Evolutionary conservation across 23 tunicate genomes (phyloP), one percentile per base, ranked within the genome.

Genomic region (Styela plicata): DNA sequence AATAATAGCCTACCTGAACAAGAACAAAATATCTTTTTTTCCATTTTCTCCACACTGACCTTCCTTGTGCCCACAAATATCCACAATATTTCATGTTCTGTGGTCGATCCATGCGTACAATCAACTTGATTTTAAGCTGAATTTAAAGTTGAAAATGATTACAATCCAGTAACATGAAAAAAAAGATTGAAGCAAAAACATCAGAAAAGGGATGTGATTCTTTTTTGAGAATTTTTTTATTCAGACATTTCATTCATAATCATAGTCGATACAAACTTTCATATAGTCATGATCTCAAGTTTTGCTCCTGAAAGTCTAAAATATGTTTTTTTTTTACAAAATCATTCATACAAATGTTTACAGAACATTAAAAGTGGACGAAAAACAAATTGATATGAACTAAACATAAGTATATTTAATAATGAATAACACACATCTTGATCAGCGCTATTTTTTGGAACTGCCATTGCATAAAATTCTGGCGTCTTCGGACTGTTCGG

Each of bases 31-130:
- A 96, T 78, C 99, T 65, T 57, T 82, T 87, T 78, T 91, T 96
- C 99, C 99, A 96, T 85, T 91, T 96, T 74, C 85, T 96, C 99
- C 99, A 96, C 79, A 92, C 99, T 31, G 85, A 32, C 2, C 91
- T 70, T 1, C 99, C 99, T 68, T 91, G 97, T 25, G 94, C 99
- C 85, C 89, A 96, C 63, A 96, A 62, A 64, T 87, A 96, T 21
- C 99, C 99, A 85, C 99, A 96, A 74, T 96, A 94, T 81, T 96
- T 96, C 94, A 96, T 87, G 78, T 88, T 91, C 36, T 63, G 69
- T 0, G 99, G 99, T 5, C 97, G 90, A 23, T 96, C 99, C 92
- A 96, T 91, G 78, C 88, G 80, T 18, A 96, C 71, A 16, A 87
- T 82, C 7, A 96, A 87, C 37, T 88, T 84, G 63, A 89, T 94